Conservation (phyloP, 2,888 invertebrate species). For the Mystacides longicornis region DNA sequence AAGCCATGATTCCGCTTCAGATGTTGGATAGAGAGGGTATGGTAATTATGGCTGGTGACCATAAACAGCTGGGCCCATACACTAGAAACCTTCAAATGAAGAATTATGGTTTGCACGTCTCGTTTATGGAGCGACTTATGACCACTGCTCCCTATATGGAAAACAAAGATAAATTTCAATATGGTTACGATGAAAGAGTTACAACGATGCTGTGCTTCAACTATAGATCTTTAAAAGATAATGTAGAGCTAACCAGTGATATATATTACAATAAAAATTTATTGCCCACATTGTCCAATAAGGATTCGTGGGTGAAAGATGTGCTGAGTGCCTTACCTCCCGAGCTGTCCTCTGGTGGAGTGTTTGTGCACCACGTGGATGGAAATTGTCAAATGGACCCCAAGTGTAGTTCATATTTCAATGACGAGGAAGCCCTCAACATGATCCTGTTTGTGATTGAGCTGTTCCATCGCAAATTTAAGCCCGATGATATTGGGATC, state of each 20-base stretch:
- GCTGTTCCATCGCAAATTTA: neutral
- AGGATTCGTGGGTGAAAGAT: neutral
- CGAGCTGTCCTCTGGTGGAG: neutral
- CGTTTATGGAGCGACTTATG: slow-evolving; percentile 63
- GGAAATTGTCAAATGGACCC: neutral
- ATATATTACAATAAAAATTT: neutral
- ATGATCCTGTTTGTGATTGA: neutral
- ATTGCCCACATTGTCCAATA: neutral
- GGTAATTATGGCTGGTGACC: slow-evolving; percentile 75
- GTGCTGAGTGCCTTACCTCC: neutral
- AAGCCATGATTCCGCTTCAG: slow-evolving; percentile 72
- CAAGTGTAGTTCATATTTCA: neutral
- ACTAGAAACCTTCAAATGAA: slow-evolving; percentile 57
- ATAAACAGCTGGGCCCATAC: slow-evolving; percentile 83
- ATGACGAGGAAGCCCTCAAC: neutral
- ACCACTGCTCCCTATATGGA: slow-evolving; percentile 33
- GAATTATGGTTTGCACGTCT: slow-evolving; percentile 61
- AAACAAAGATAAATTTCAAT: neutral
- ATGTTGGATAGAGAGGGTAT: slow-evolving; percentile 57
- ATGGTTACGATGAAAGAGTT: neutral
- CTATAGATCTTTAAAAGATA: neutral
- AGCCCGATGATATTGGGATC: neutral
- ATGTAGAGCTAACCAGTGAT: neutral
- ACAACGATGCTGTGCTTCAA: neutral
- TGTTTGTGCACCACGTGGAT: neutral